phyloP scores from a whole-genome alignment of 2,113 vertebrate species.

The mouse (Mus musculus) region GRCm39 chr16:67602001-67602500 shows the following conservation, averaged over 20 bases:
- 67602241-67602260: background rate
- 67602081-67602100: background rate
- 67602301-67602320: background rate
- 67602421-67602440: background rate
- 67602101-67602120: background rate
- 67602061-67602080: background rate
- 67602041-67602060: background rate
- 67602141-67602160: background rate
- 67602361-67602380: background rate
- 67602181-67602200: background rate
- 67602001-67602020: background rate
- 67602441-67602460: background rate
- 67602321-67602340: background rate
- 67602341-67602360: background rate
- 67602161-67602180: background rate
- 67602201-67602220: background rate
- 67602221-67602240: background rate
- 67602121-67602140: background rate
- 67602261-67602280: background rate
- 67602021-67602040: background rate
- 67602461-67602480: background rate
- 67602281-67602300: background rate
- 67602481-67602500: background rate
- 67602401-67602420: background rate
- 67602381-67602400: background rate